Conservation (phyloP, 2,113 vertebrate genomes). For the Globicephala melas region DNA sequence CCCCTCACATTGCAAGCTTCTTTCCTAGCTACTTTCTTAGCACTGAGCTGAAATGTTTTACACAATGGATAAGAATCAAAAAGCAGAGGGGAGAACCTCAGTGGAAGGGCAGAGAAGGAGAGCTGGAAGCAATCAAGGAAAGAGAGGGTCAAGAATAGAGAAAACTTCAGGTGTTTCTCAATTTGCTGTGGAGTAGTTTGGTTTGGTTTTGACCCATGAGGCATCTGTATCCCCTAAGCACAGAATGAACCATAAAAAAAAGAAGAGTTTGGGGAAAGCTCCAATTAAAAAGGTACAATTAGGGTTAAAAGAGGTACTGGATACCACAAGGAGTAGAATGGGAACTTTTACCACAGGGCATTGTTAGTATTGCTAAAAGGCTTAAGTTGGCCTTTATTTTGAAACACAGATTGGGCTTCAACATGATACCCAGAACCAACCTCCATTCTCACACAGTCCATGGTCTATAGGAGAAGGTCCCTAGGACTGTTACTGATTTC, state of each 20-base stretch:
- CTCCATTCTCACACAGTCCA: not conserved
- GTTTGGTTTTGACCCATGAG: not conserved
- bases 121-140: not conserved
- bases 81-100: not conserved
- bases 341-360: not conserved
- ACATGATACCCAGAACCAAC: not conserved
- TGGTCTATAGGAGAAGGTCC: not conserved
- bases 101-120: not conserved
- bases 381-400: not conserved
- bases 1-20: not conserved
- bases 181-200: not conserved
- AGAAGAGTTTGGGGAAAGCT: not conserved
- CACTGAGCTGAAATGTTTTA: not conserved
- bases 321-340: not conserved
- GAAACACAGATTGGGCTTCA: not conserved
- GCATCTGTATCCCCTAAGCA: not conserved
- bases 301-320: not conserved
- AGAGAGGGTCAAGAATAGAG: not conserved
- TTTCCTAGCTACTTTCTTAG: not conserved
- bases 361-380: not conserved
- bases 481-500: not conserved
- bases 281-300: not conserved
- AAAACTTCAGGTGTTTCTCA: not conserved
- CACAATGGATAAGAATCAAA: not conserved
- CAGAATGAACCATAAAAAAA: not conserved